These are phyloP conservation scores for Xestia ashworthii DNA, from an alignment of 2,888 invertebrate species.

Conservation along the genomic window DNA sequence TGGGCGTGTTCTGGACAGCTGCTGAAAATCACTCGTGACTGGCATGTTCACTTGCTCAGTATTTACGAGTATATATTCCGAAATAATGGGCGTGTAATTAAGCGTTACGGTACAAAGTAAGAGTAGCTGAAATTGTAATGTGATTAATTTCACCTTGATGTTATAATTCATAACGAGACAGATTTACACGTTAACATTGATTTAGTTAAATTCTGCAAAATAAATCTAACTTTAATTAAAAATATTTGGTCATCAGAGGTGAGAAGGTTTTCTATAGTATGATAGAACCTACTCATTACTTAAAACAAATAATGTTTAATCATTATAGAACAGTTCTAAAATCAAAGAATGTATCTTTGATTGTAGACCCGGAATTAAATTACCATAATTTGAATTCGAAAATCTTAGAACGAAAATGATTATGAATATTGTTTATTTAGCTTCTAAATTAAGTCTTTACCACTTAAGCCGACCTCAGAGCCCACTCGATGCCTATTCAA, in stretches of 20 bases:
- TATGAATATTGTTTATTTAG: conserved; percentile 64
- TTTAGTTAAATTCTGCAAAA: background rate
- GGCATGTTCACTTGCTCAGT: conserved; percentile 39
- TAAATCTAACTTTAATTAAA: background rate
- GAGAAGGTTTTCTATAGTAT: no score
- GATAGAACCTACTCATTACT: background rate
- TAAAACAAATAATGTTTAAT: background rate
- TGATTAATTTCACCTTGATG: conserved; percentile 21
- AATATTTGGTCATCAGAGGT: background rate
- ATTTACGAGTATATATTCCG: conserved; percentile 31
- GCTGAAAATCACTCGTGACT: conserved; percentile 63
- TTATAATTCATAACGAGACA: conserved; percentile 9
- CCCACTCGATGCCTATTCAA: conserved; percentile 71
- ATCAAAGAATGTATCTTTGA: background rate
- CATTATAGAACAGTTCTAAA: background rate
- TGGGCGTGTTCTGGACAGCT: conserved; percentile 56
- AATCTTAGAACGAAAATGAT: conserved; percentile 39
- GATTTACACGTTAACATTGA: background rate
- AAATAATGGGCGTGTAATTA: conserved; percentile 49
- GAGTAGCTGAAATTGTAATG: conserved; percentile 31
- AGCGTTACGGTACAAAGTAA: conserved; percentile 45
- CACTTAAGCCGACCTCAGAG: conserved; percentile 71
- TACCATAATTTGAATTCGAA: conserved; percentile 13
- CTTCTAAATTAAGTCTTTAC: conserved; percentile 71
- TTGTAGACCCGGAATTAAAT: conserved; percentile 15